Base-by-base conservation (phyloP, 1,140 invertebrate species). In the Drosophila athabasca region DNA sequence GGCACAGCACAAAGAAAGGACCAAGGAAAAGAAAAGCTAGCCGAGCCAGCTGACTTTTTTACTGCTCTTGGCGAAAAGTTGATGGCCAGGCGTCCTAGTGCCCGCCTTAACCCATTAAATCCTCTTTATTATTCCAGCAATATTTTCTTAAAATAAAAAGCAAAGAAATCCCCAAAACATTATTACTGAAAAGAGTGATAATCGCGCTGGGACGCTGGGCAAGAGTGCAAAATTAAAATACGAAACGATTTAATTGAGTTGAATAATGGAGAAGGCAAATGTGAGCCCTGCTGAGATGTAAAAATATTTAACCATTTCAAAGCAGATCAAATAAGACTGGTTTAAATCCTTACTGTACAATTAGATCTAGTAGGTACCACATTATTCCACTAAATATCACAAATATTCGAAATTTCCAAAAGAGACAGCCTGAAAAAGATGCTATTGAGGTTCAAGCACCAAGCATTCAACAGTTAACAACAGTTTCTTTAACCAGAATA, bases 61-160 rank as follows among this genome's bases (percentile, higher is more conserved):
- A 79, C 83, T 62, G 79, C 84, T 87, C 71, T 88, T 73, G 79
- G 83, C 76, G 61, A 87, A 87, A 83, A 83, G 71, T 83, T 79
- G 75, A 87, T 88, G 74, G 69, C 83, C 67, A 81, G 68, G 76
- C 67, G 76, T 62, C 58, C 79, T 60, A 70, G 75, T 71, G 55
- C 62, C 79, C 79, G 80, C 80, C 70, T 84, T 74, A 87, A 77
- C 82, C 77, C 68, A 84, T 84, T 84, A 84, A 84, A 84, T 84
- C 81, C 72, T 49, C 48, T 76, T 62, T 77, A 85, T 81, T 84
- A 85, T 84, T 57, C 61, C 49, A 55, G 62, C 50, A 73, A 84
- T 80, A 80, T 80, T 75, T 75, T 74, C 48, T 54, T 46, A 77
- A 62, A 77, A 71, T 48, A 64, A 77, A 71, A 54, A 54, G 11